Percentiles rank a stretch among this genome's conserved stretches.
phyloP scores from a whole-genome alignment of 2,888 invertebrate species.

The Chamaedrilus cognettii region DNA sequence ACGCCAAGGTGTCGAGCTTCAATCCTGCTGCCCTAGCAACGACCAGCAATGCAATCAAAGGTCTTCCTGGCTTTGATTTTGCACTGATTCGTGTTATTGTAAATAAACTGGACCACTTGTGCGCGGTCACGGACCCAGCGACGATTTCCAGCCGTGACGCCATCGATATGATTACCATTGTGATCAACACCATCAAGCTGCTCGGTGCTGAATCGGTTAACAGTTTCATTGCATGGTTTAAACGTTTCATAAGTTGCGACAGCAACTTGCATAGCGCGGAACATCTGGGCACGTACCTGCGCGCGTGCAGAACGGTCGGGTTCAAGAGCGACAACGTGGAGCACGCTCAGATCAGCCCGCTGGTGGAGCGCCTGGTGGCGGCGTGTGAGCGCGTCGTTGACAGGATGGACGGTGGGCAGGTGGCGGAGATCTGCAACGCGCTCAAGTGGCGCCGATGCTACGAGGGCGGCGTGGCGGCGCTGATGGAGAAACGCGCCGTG shows the following conservation, averaged over 20 bases:
- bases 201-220: not conserved
- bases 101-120: not conserved
- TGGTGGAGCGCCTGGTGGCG: not conserved
- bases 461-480: not conserved
- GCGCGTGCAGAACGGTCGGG: not conserved
- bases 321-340: too few species aligned
- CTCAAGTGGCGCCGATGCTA: not conserved
- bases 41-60: conserved; percentile 12
- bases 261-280: not conserved
- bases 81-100: not conserved
- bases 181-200: not conserved
- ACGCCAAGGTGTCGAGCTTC: not conserved
- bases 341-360: too few species aligned
- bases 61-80: conserved; percentile 14
- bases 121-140: not conserved
- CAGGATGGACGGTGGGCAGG: not conserved
- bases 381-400: conserved; percentile 1
- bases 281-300: not conserved
- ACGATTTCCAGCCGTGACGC: not conserved
- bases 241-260: not conserved
- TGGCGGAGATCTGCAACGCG: conserved; percentile 5
- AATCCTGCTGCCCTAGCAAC: not conserved
- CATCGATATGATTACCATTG: not conserved
- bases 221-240: conserved; percentile 4
- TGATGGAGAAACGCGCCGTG: conserved; percentile 8